phyloP scores from a whole-genome alignment of 2,797 vertebrate genomes.

The Onychomys torridus region DNA sequence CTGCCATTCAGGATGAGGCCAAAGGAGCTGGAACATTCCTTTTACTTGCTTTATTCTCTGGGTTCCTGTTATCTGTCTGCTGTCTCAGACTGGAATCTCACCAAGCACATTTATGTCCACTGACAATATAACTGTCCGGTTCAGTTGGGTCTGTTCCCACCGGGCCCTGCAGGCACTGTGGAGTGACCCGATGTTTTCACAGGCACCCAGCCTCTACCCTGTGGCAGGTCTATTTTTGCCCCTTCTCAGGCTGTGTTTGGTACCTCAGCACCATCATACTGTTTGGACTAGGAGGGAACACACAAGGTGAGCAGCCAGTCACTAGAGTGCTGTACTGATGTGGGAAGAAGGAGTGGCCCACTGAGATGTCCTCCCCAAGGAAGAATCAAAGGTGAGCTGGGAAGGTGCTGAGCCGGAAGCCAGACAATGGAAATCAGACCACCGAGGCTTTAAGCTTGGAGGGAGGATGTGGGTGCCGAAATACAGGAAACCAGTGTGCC shows the following conservation, averaged over 20 bases:
- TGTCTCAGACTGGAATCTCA: background rate
- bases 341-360: background rate
- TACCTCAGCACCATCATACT: background rate
- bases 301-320: accelerated
- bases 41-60: background rate
- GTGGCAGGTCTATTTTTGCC: accelerated
- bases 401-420: background rate
- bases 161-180: accelerated
- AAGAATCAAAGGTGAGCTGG: background rate
- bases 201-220: accelerated
- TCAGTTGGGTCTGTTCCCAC: background rate
- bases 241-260: accelerated
- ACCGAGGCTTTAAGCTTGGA: accelerated
- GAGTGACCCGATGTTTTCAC: accelerated
- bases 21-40: no score
- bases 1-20: background rate
- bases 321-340: no score
- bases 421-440: no score
- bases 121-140: background rate
- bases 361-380: background rate
- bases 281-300: background rate
- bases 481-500: background rate
- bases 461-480: accelerated
- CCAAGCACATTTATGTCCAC: no score
- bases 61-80: background rate